Evolutionary conservation across 1,140 invertebrate species (phyloP).

Genomic region (Trachymyrmex cornetzi): DNA sequence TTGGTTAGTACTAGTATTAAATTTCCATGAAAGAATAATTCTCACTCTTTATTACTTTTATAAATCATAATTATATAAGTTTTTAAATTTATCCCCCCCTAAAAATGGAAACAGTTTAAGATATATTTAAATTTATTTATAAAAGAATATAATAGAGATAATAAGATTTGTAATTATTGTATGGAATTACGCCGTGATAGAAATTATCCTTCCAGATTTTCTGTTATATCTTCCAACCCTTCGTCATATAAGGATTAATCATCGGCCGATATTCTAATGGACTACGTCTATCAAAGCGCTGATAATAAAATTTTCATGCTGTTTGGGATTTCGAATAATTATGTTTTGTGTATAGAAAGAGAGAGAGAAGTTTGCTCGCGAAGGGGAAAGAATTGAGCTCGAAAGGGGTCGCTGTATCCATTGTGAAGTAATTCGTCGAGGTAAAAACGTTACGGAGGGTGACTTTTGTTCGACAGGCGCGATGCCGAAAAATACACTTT

Average conservation of each 20-base stretch:
- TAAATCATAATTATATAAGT: background rate
- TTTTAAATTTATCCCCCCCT: background rate
- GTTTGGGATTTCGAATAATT: conserved; percentile 84
- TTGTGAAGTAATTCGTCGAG: conserved; percentile 81
- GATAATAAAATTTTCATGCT: conserved; percentile 83
- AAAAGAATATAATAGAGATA: background rate
- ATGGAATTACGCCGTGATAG: background rate
- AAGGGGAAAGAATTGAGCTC: conserved; percentile 13
- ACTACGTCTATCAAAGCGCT: conserved; percentile 26
- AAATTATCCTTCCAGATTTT: conserved; percentile 30
- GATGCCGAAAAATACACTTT: conserved; percentile 46
- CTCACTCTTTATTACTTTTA: background rate
- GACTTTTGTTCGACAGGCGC: conserved; percentile 61
- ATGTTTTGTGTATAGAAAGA: conserved; percentile 79
- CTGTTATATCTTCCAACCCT: background rate
- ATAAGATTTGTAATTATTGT: background rate
- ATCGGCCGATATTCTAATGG: conserved; percentile 59
- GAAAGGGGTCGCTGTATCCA: conserved; percentile 78
- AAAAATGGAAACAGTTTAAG: background rate
- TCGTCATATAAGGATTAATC: conserved; percentile 40
- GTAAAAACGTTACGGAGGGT: conserved; percentile 73
- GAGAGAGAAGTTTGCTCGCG: conserved; percentile 9
- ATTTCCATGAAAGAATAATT: too few species aligned
- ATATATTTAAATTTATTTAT: conserved; percentile 1
- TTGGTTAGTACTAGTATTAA: too few species aligned